Evolutionary conservation across 53 echinoderm and acorn worm species (phyloP), one percentile per base, ranked within the genome.

Genomic region (Patiria pectinifera): DNA sequence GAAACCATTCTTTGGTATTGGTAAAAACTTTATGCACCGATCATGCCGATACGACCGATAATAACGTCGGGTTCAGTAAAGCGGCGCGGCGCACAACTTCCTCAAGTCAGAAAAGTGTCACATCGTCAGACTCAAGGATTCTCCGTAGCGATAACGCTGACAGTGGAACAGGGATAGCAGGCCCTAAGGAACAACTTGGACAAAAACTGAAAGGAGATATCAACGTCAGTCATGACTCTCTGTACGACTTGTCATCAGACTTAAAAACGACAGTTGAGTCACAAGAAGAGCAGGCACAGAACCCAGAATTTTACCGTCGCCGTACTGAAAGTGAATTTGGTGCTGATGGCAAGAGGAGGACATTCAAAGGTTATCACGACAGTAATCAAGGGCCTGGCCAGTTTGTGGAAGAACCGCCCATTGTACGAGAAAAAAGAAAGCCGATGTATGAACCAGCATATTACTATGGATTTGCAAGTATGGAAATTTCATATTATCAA

Each of bases 301-400:
- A 78, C 61, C 22, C 71, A 61, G 78, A 61, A 2, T 87, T 78
- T 60, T 87, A 87, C 24, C 87, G 87, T 23, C 76, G 87, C 21
- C 87, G 78, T 6, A 23, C 13, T 4, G 76, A 87, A 18, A 77
- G 76, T 59, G 87, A 61, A 43, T 87, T 76, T 76, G 60, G 76
- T 26, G 22, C 59, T 53, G 77, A 53, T 35, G 66, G 85, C 66
- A 48, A 69, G 66, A 63, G 59, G 85, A 16, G 16, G 21, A 60
- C 78, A 13, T 87, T 87, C 78, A 76, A 35, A 78, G 87, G 58
- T 59, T 87, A 76, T 48, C 87, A 78, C 22, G 87, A 87, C 15
- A 82, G 18, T 45, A 82, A 48, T 14, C 13, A 15, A 53, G 75
- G 86, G 22, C 71, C 26, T 11, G 59, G 72, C 2, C 24, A 86